Conservation (phyloP, 2,797 vertebrate genomes). For the Sebastes flavidus region DNA sequence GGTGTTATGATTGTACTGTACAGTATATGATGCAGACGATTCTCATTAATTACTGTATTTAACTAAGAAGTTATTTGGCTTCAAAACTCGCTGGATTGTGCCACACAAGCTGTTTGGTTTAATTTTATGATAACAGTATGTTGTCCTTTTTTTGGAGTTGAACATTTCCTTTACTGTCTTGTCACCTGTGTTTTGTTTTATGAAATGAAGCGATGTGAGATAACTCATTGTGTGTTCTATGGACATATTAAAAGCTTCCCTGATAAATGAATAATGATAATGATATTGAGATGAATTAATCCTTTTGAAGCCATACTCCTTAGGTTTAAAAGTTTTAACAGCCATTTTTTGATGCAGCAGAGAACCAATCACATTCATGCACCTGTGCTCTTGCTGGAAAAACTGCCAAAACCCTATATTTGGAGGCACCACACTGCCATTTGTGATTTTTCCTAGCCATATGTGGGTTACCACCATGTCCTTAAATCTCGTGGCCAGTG, state of each 20-base stretch:
- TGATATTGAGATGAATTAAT: background rate
- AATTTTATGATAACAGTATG: background rate
- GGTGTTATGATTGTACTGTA: background rate
- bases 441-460: background rate
- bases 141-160: background rate
- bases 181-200: background rate
- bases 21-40: background rate
- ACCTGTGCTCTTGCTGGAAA: constrained; percentile 6
- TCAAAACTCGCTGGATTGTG: background rate
- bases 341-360: background rate
- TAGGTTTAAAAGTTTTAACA: background rate
- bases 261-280: background rate
- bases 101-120: background rate
- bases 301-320: background rate
- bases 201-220: background rate
- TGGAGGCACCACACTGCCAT: background rate
- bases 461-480: background rate
- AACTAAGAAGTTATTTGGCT: background rate
- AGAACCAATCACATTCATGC: background rate
- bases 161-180: background rate
- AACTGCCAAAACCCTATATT: background rate
- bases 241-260: background rate
- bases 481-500: constrained; percentile 32
- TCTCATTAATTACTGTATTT: background rate
- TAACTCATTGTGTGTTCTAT: background rate